Conservation (phyloP, 2,113 vertebrate species). For the Pseudois nayaur region DNA sequence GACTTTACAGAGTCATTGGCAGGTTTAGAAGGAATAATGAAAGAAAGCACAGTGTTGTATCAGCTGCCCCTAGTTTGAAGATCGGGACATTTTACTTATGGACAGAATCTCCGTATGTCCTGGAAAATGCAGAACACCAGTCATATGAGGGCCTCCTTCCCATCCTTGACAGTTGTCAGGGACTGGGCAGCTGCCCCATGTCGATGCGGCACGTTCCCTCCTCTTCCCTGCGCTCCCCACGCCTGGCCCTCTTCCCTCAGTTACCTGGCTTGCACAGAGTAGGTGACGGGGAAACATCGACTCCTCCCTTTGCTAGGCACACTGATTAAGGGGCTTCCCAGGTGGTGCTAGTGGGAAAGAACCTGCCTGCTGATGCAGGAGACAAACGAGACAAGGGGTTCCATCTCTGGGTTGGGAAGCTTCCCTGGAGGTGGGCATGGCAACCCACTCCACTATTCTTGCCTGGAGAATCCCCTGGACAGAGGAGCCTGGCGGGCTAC, state of each 20-base stretch:
- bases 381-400: not conserved
- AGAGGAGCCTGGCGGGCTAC: not conserved
- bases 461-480: not conserved
- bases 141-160: not conserved
- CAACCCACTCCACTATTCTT: not conserved
- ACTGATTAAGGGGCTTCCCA: not conserved
- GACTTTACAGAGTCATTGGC: not conserved
- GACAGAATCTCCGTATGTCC: not conserved
- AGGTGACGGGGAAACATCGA: not conserved
- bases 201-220: rapidly evolving
- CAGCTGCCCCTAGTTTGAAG: not conserved
- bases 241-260: too few species aligned
- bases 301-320: too few species aligned
- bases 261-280: not conserved
- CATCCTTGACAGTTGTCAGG: not conserved
- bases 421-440: not conserved
- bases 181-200: not conserved
- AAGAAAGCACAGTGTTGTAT: not conserved
- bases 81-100: not conserved
- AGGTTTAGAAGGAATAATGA: not conserved
- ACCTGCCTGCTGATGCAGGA: not conserved
- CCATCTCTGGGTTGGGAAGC: not conserved
- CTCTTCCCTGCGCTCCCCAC: rapidly evolving
- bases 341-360: not conserved
- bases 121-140: not conserved